These are phyloP conservation scores for Zosterops borbonicus DNA, from an alignment of 2,113 vertebrate species.

Conservation along the genomic window DNA sequence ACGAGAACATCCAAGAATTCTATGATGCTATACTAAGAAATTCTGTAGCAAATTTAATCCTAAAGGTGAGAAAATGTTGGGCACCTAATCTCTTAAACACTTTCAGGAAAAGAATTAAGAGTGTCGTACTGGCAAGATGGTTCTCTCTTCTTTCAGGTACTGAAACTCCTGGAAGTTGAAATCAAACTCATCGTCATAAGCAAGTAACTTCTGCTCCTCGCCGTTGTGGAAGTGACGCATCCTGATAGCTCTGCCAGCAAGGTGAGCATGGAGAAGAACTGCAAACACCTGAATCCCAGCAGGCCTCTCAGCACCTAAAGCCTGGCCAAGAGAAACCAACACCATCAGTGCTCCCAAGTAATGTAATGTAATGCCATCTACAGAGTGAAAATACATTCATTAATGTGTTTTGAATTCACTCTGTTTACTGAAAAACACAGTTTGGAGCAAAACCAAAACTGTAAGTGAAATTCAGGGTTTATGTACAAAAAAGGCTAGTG, in stretches of 20 bases:
- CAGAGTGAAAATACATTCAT: background rate
- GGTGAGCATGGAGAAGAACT: slow-evolving; percentile 84
- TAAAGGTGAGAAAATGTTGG: background rate
- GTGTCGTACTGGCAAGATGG: slow-evolving; percentile 78
- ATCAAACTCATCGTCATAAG: slow-evolving; percentile 84
- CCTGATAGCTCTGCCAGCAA: slow-evolving; percentile 82
- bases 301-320: slow-evolving; percentile 81
- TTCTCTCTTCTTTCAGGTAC: slow-evolving; percentile 81
- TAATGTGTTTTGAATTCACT: background rate
- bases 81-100: background rate
- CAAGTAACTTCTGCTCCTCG: slow-evolving; percentile 78
- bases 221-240: slow-evolving; percentile 82
- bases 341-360: background rate
- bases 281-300: slow-evolving; percentile 84
- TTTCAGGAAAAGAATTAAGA: background rate
- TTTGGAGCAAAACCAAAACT: background rate
- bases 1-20: background rate
- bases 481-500: rapidly evolving
- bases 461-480: background rate
- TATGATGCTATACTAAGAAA: background rate
- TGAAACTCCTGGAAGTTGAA: slow-evolving; percentile 93
- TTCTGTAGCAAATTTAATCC: background rate
- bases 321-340: slow-evolving; percentile 61
- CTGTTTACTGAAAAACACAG: background rate
- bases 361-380: background rate